Conservation (phyloP, 1,140 invertebrate genomes). For the Rhyacophila brunnea region DNA sequence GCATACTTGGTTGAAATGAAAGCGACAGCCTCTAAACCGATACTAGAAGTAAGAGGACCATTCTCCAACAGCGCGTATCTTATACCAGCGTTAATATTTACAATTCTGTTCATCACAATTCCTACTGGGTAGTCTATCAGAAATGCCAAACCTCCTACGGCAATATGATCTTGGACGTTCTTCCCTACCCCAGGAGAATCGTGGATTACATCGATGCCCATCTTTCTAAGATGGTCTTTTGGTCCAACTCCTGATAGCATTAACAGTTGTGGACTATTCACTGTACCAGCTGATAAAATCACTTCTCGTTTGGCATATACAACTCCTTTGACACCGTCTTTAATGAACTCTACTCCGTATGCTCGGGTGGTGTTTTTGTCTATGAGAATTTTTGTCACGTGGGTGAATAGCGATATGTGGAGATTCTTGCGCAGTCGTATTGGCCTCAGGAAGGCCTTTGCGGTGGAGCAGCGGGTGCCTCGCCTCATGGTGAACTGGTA, state of each 20-base stretch:
- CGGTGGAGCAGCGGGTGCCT: conserved; percentile 72
- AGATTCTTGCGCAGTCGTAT: conserved; percentile 70
- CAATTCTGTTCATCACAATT: conserved; percentile 70
- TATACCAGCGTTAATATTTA: conserved; percentile 74
- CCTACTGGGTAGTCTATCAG: conserved; percentile 77
- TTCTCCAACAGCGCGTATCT: conserved; percentile 75
- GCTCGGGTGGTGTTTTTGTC: conserved; percentile 68
- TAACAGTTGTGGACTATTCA: conserved; percentile 76
- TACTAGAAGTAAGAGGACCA: conserved; percentile 78
- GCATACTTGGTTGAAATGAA: conserved; percentile 87
- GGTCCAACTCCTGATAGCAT: conserved; percentile 86
- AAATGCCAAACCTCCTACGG: conserved; percentile 75
- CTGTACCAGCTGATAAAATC: conserved; percentile 74
- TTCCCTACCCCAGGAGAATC: conserved; percentile 75
- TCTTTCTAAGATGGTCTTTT: conserved; percentile 63
- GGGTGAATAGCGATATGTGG: conserved; percentile 71
- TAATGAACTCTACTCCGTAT: conserved; percentile 75
- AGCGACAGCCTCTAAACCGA: conserved; percentile 79
- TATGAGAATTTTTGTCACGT: conserved; percentile 75
- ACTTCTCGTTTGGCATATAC: conserved; percentile 75
- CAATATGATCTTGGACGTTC: conserved; percentile 84
- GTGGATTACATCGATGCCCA: conserved; percentile 66
- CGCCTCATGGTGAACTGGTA: conserved; percentile 81
- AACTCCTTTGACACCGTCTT: conserved; percentile 62
- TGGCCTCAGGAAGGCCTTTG: conserved; percentile 79